Percentiles rank a stretch among this genome's conserved stretches.
Evolutionary conservation across 2,888 invertebrate genomes (phyloP).

Genomic region (Argyresthia goedartella): DNA sequence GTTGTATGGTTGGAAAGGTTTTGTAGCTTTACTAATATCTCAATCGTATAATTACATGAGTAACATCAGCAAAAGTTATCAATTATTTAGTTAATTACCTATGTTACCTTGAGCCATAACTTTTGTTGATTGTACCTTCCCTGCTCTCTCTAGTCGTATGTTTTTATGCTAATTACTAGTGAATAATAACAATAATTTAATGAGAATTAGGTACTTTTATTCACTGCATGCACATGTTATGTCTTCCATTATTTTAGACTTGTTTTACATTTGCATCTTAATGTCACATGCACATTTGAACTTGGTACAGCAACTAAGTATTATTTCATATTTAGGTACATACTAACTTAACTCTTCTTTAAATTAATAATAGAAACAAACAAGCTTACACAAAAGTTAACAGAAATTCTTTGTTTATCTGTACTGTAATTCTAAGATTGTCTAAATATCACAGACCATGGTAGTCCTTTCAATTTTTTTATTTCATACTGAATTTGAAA

Average conservation of each 20-base stretch:
- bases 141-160: not conserved
- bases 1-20: not conserved
- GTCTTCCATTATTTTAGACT: not conserved
- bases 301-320: too few relatives aligned
- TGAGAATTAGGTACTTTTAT: constrained; percentile 1
- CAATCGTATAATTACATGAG: too few relatives aligned
- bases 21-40: too few relatives aligned
- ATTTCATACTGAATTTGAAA: constrained; percentile 39
- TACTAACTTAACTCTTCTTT: too few relatives aligned
- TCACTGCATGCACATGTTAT: not conserved
- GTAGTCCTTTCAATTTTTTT: constrained; percentile 35
- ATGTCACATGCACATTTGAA: too few relatives aligned
- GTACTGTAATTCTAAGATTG: not conserved
- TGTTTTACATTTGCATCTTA: not conserved
- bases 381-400: not conserved
- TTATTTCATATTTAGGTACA: too few relatives aligned
- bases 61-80: too few relatives aligned
- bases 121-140: not conserved
- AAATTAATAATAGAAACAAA: not conserved
- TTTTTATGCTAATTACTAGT: not conserved
- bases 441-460: constrained; percentile 55
- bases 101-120: too few relatives aligned
- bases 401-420: not conserved
- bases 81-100: too few relatives aligned
- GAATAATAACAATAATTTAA: not conserved